A percentile compares a stretch with the other conserved stretches of the same genome.
Evolutionary conservation across 2,113 vertebrate genomes (phyloP).

Genomic region (Phyllostomus discolor): DNA sequence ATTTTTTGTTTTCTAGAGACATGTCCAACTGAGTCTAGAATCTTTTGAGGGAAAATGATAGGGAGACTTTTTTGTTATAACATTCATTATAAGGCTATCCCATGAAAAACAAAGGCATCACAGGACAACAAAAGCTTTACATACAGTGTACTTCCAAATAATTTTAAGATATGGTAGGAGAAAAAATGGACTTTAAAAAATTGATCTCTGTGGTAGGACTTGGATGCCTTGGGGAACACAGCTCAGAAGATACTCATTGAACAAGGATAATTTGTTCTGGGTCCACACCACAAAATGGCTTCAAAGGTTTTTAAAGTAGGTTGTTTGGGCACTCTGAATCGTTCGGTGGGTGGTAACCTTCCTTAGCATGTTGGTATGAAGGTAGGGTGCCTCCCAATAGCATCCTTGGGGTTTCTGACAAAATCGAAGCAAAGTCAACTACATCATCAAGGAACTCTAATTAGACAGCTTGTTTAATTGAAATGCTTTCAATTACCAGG

Average conservation of each 20-base stretch:
- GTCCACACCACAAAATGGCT: slow-evolving; percentile 74
- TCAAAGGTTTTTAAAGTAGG: slow-evolving; percentile 79
- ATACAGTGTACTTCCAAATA: slow-evolving; percentile 35
- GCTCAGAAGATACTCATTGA: slow-evolving; percentile 79
- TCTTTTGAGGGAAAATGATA: neutral
- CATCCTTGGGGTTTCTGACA: slow-evolving; percentile 78
- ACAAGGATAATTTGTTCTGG: slow-evolving; percentile 79
- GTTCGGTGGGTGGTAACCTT: slow-evolving; percentile 64
- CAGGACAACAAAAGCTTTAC: neutral
- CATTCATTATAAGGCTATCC: neutral
- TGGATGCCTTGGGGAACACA: slow-evolving; percentile 62
- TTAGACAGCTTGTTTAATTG: slow-evolving; percentile 82
- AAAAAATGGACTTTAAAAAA: slow-evolving; percentile 34
- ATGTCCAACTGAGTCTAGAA: neutral
- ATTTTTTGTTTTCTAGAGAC: slow-evolving; percentile 1
- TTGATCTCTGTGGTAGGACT: slow-evolving; percentile 26
- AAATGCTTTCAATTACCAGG: slow-evolving; percentile 79
- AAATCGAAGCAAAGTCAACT: slow-evolving; percentile 80
- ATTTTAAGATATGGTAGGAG: neutral
- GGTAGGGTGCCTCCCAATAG: slow-evolving; percentile 76
- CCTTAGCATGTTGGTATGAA: slow-evolving; percentile 74
- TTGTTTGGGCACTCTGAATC: slow-evolving; percentile 73
- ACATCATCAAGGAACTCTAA: slow-evolving; percentile 77
- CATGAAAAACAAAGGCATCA: neutral
- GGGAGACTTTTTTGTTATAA: neutral